Base-by-base conservation (phyloP, 2,888 invertebrate genomes). In the Epinotia demarniana region DNA sequence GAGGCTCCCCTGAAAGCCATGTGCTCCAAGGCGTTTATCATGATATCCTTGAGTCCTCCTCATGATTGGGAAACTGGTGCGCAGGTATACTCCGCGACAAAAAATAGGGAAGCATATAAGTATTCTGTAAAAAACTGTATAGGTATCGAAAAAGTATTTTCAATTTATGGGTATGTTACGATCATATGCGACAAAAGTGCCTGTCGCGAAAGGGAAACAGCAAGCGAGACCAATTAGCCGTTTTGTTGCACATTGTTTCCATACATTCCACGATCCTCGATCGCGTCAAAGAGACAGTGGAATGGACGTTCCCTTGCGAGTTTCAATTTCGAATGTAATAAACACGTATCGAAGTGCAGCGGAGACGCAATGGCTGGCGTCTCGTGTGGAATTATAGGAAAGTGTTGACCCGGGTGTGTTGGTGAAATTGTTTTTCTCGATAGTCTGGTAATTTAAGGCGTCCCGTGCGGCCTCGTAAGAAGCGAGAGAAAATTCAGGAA, bases 301-400 rank as follows among this genome's bases (percentile, higher is more conserved):
- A 61, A 70, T 67, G 60, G 60, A 53, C 67, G n/a, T 64, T 39
- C 53, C 64, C 19, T 53, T 62, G 55, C n/a, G 57, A 70, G 46
- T 64, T 70, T 75, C 70, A 75, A 75, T 75, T 75, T 64, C 69
- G 64, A 39, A 73, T 55, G 68, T 71, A 75, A 70, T 75, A 75
- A 75, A 75, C 60, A 70, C 75, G 60, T 75, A 66, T 75, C 60
- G 58, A 16, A 58, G 64, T 75, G 64, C 70, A 75, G 39, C 27
- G 58, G 8, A 63, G 27, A 58, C 57, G 67, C 55, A 43, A 63
- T 46, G 57, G 64, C 53, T 46, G 66, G 49, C 27, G 57, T 64
- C 58, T 62, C 49, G 49, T 49, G 55, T 39, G 64, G 18, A 73
- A 49, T 53, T 60, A 46, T 69, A 69, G 58, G 58, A 58, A 69